phyloP scores from a whole-genome alignment of 2,113 vertebrate species.

The Zingel zingel region DNA sequence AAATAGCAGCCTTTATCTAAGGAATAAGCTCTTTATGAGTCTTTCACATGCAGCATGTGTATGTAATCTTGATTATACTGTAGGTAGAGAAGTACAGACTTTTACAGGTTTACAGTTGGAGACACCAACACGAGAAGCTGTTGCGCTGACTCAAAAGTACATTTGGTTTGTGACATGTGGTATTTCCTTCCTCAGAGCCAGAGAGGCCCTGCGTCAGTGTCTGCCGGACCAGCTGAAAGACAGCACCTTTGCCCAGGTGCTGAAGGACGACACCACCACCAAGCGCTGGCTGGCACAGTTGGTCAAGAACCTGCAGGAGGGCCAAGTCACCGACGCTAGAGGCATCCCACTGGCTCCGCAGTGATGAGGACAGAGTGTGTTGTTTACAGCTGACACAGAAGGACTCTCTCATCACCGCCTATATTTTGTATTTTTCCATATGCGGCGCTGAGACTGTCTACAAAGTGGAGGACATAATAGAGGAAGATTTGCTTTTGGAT shows the following conservation, averaged over 20 bases:
- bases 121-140: not conserved
- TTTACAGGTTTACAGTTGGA: not conserved
- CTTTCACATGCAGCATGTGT: not conserved
- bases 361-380: constrained; percentile 72
- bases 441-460: constrained; percentile 50
- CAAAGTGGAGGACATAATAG: constrained; percentile 34
- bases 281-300: constrained; percentile 99
- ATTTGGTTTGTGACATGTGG: not conserved
- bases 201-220: constrained; percentile 98
- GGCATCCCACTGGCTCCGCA: constrained; percentile 96
- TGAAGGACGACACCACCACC: constrained; percentile 99
- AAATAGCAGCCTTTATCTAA: not conserved
- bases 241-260: constrained; percentile 96
- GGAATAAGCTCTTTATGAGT: not conserved
- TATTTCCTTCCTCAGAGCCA: constrained; percentile 87
- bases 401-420: constrained; percentile 17
- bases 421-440: constrained; percentile 42
- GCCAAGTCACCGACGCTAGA: constrained; percentile 95
- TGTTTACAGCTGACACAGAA: constrained; percentile 1
- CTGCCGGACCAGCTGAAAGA: constrained; percentile 99
- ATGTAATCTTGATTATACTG: not conserved
- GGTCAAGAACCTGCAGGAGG: constrained; percentile 98
- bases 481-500: constrained; percentile 28
- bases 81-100: not conserved
- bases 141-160: not conserved